These are phyloP conservation scores for Seladonia tumulorum DNA, from an alignment of 2,888 invertebrate species.

Conservation along the genomic window DNA sequence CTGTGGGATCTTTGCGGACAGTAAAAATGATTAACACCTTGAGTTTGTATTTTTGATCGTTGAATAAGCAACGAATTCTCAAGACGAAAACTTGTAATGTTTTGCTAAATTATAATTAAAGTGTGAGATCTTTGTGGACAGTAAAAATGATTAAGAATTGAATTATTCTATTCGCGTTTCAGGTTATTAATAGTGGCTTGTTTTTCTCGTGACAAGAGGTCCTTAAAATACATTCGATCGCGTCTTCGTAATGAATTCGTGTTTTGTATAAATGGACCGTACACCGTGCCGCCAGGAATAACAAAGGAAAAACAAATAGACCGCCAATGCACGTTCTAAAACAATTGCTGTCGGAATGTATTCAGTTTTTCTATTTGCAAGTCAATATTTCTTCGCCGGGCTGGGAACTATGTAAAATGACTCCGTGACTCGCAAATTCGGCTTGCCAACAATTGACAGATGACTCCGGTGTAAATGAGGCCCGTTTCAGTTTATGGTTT, in stretches of 20 bases:
- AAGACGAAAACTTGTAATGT: too few species aligned
- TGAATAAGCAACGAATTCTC: too few species aligned
- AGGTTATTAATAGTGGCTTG: too few species aligned
- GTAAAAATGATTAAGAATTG: too few species aligned
- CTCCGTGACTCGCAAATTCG: background rate
- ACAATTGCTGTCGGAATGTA: background rate
- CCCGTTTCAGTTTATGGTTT: background rate
- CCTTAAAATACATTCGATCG: background rate
- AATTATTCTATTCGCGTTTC: too few species aligned
- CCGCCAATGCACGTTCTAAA: background rate
- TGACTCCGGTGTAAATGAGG: background rate
- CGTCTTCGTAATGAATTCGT: background rate
- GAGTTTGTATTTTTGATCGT: too few species aligned
- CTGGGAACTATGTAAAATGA: background rate
- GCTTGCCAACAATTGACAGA: background rate
- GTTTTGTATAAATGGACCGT: background rate
- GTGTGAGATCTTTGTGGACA: too few species aligned
- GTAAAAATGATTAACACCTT: too few species aligned
- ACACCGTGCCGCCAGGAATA: background rate
- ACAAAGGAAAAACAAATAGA: background rate
- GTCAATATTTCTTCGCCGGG: background rate
- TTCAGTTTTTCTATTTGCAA: conserved; percentile 13
- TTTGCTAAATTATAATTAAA: too few species aligned
- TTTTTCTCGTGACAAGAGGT: too few species aligned
- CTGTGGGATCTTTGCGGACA: too few species aligned